Evolutionary conservation across 2,888 invertebrate species (phyloP).

Genomic region (Macrophya annulata): DNA sequence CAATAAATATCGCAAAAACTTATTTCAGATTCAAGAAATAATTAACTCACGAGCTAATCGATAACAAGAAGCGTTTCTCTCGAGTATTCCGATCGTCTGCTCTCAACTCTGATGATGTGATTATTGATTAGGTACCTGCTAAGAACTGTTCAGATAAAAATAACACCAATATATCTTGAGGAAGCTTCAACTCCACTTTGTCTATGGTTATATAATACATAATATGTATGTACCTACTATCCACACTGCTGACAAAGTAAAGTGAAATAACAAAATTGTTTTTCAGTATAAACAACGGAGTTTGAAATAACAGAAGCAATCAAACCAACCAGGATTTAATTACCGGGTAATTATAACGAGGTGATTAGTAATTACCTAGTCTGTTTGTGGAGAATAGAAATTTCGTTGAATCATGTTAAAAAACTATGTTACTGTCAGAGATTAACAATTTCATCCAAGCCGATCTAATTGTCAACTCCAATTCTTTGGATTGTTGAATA

Average conservation of each 20-base stretch:
- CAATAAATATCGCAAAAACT: not conserved
- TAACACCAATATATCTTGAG: not conserved
- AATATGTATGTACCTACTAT: not conserved
- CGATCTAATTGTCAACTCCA: not conserved
- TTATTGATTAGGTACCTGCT: not conserved
- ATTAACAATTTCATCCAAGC: not conserved
- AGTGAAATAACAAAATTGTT: not conserved
- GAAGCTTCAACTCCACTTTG: not conserved
- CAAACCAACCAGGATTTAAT: not conserved
- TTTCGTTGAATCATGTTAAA: not conserved
- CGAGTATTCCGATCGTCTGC: conserved; percentile 7
- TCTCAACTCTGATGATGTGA: not conserved
- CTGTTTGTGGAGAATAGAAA: not conserved
- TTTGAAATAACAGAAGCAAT: not conserved
- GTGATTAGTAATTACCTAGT: not conserved
- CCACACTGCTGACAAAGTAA: not conserved
- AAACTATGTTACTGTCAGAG: not conserved
- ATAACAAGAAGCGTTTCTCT: not conserved
- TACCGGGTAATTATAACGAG: not conserved
- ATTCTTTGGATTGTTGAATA: not conserved
- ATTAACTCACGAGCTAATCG: not conserved
- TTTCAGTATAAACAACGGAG: not conserved
- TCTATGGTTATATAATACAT: no score
- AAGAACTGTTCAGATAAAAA: not conserved
- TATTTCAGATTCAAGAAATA: not conserved